Evolutionary conservation across 2,888 invertebrate species (phyloP), one percentile per base, ranked within the genome.

Genomic region (Oeneis ivallda): DNA sequence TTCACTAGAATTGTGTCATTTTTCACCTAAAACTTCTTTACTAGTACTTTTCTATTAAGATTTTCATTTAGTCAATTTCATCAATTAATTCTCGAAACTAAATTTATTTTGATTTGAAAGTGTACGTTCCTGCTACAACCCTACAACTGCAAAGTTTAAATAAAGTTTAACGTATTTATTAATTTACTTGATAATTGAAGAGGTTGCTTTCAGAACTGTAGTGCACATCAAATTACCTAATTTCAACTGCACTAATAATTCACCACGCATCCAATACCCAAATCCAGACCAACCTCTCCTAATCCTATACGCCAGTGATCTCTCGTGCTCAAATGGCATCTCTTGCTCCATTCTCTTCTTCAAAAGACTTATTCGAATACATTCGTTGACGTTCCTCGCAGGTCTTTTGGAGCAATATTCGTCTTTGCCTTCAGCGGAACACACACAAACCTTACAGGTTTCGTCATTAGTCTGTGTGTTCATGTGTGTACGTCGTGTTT

Each of bases 301-400:
- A 0, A 87, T 82, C 71, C 83, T 73, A 62, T 71, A 74, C 0
- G 84, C 58, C n/a, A 89, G 69, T 15, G 68, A 73, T 39, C 74
- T 81, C 9, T 79, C 74, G 60, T 84, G 84, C 0, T 83, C 79
- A 49, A 66, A 88, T 0, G 86, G 85, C 1, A 75, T 9, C 41
- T 78, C 77, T 3, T 47, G 73, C 0, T 77, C 45, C 1, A 77
- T 77, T 1, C 75, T 62, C 0, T 79, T 71, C 49, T 68, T 76
- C 1, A 83, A 10, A 0, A 53, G 60, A 0, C 73, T 73, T 72
- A 87, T 72, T 57, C 79, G 69, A 2, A 90, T 66, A 59, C 91
- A 92, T 69, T 91, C 91, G 58, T 91, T 90, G 0, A 87, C 74
- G 56, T 82, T 87, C 43, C 71, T 78, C 0, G 87, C 85, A 2